Base-by-base conservation (phyloP, 2,888 invertebrate genomes). In the Halocaridina rubra region DNA sequence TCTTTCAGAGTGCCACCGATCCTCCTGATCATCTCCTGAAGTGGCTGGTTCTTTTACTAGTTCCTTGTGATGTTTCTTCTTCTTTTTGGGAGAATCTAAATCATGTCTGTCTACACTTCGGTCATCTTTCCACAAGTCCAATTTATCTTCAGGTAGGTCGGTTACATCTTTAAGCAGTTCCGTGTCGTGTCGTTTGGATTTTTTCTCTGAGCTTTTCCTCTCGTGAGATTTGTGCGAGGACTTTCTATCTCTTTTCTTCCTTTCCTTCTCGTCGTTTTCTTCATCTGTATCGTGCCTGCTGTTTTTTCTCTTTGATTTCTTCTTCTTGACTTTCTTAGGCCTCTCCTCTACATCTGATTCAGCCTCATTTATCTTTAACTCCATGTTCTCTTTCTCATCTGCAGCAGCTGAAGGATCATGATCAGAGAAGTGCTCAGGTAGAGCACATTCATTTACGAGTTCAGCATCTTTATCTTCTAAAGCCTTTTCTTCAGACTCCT, bases 251-350 rank as follows among this genome's bases (percentile, higher is more conserved):
- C 53, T 61, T 27, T 75, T 84, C 53, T 46, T 79, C 3, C 80
- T 69, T 30, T 84, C 75, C 33, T 72, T 80, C n/a, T 46, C 72
- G 5, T 80, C 84, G 30, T 32, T 81, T 61, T 77, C 79, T 39
- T 84, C 79, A 7, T 78, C 79, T 13, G 78, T 74, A n/a, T 84
- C 75, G 24, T 84, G 79, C 13, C 53, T 61, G 19, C 69, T 84
- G n/a, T 64, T 24, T 39, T 84, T 84, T 19, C 61, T 75, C 32
- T 84, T 84, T 5, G 29, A 46, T 53, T 84, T 84, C 75, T 79
- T 84, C 67, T 84, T 84, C 46, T 79, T 84, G 22, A n/a, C 33
- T 53, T 84, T 84, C 33, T 75, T 74, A n/a, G 64, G 79, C 27
- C 79, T 84, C 0, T 24, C 69, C n/a, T 81, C 80, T 29, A 39